phyloP scores from a whole-genome alignment of 2,888 invertebrate genomes.

The Anaspis maculata region DNA sequence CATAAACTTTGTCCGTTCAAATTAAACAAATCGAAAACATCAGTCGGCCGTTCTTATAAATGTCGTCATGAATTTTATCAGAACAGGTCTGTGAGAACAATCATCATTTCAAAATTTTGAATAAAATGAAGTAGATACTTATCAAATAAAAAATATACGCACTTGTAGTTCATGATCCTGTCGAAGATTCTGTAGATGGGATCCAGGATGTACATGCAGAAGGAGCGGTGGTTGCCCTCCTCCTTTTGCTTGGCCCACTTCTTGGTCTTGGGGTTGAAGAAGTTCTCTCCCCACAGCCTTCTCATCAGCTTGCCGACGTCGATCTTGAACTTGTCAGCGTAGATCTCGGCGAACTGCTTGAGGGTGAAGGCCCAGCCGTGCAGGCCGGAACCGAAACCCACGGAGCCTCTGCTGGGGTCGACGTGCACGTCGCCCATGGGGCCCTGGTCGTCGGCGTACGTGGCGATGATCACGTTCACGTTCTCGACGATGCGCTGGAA shows the following conservation, averaged over 20 bases:
- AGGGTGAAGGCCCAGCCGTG: conserved; percentile 99
- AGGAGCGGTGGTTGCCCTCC: conserved; percentile 88
- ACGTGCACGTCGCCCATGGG: conserved; percentile 99
- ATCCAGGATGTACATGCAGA: conserved; percentile 97
- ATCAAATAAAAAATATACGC: conserved; percentile 16
- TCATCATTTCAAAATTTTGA: conserved; percentile 40
- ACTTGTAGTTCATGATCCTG: conserved; percentile 50
- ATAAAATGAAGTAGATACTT: conserved; percentile 4
- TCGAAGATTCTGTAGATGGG: conserved; percentile 95
- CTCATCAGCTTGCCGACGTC: conserved; percentile 97
- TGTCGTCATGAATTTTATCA: conserved; percentile 44
- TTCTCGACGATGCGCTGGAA: conserved; percentile 99
- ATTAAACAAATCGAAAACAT: conserved; percentile 18
- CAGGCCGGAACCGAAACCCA: conserved; percentile 98
- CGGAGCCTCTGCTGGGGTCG: conserved; percentile 96
- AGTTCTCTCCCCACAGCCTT: conserved; percentile 97
- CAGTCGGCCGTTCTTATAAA: conserved; percentile 55
- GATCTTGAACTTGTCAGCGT: conserved; percentile 97
- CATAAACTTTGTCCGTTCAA: too few relatives aligned
- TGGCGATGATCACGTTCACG: conserved; percentile 99
- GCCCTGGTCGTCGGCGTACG: conserved; percentile 94
- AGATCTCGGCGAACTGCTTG: conserved; percentile 99
- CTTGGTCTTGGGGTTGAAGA: conserved; percentile 95
- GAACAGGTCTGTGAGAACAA: conserved; percentile 46
- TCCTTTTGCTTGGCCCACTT: conserved; percentile 96